These are phyloP conservation scores for Synergus japonicus DNA, from an alignment of 2,888 invertebrate genomes.

Conservation along the genomic window DNA sequence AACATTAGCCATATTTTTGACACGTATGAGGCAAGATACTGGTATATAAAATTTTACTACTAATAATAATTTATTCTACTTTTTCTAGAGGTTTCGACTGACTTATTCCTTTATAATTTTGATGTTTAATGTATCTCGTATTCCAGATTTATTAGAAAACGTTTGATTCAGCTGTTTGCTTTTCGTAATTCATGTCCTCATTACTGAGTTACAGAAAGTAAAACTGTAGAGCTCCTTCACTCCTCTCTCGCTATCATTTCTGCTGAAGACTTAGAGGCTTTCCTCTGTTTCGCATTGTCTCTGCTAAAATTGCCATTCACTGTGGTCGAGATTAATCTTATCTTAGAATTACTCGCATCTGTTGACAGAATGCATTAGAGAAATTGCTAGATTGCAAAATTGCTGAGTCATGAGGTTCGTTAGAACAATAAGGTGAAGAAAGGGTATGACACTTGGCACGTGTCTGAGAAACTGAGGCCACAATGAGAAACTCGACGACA, in stretches of 20 bases:
- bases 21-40: background rate
- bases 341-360: slow-evolving; percentile 24
- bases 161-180: slow-evolving; percentile 6
- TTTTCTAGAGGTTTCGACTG: background rate
- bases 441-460: slow-evolving; percentile 36
- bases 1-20: background rate
- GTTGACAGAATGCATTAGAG: slow-evolving; percentile 40
- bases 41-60: background rate
- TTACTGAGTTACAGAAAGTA: background rate
- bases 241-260: slow-evolving; percentile 15
- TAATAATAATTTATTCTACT: background rate
- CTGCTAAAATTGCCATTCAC: slow-evolving; percentile 37
- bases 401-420: slow-evolving; percentile 35
- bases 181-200: slow-evolving; percentile 34
- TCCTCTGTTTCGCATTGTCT: background rate
- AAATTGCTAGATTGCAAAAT: slow-evolving; percentile 34
- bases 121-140: background rate
- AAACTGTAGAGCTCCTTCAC: background rate
- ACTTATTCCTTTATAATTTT: background rate
- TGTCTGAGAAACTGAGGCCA: slow-evolving; percentile 22
- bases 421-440: slow-evolving; percentile 7
- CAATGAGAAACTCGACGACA: background rate
- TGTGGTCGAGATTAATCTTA: slow-evolving; percentile 22
- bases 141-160: slow-evolving; percentile 10
- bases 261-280: background rate